Base-by-base conservation (phyloP, 1,140 invertebrate species). In the Mya arenaria region DNA sequence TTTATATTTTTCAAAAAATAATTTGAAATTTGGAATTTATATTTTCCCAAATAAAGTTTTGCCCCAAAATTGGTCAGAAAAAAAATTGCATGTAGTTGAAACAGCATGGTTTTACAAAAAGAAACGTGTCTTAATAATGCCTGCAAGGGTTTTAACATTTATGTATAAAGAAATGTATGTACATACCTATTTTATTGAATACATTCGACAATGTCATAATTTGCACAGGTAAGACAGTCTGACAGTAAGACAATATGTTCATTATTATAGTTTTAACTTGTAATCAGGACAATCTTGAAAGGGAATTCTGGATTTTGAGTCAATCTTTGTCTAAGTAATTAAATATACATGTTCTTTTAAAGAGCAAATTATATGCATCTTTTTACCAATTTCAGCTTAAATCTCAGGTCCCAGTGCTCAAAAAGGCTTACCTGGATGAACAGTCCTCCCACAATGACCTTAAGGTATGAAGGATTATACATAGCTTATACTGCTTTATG, bases 341-440 rank as follows among this genome's bases (percentile, higher is more conserved):
- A 37, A 4, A 19, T 39, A 30, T n/a, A 36, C 19, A 28, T 75
- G 13, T 5, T 65, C 10, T 68, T 56, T 36, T 34, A 13, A 1
- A 65, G 10, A 6, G 17, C 8, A 34, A 34, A 17, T 65, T 5
- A 30, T 34, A 1, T 44, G 1, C 25, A 15, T 8, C 41, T 52
- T 25, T 73, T 75, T 62, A 52, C 80, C 75, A 81, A 8, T 84
- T 71, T 92, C 87, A 98, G 97, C 93, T 98, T 78, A 95, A 97
- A 90, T 96, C 97, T 62, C 97, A 98, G 89, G 95, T 96, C 28
- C 96, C 95, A 87, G 97, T 99, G 48, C 92, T 99, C 71, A 98
- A 97, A 92, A 98, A 97, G 91, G 97, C 97, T 37, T 96, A 98
- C 75, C 91, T 98, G 62, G 97, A 99, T 84, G 97, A 98, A 90